A percentile compares a stretch with the other conserved stretches of the same genome.
Evolutionary conservation across 2,113 vertebrate species (phyloP).

Genomic region (Bufo gargarizans): DNA sequence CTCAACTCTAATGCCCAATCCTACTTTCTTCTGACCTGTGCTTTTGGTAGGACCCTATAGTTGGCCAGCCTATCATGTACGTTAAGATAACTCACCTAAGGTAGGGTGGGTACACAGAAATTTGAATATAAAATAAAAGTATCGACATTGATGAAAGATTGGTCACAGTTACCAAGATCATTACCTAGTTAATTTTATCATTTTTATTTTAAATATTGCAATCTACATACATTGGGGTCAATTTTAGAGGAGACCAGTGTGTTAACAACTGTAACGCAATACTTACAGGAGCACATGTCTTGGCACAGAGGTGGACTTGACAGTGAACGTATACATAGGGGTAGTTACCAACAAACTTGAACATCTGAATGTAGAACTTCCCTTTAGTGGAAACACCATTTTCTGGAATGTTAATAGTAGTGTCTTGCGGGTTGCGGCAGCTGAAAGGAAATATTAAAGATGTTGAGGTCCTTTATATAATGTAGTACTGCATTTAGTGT

Average conservation of each 20-base stretch:
- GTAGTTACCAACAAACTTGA: conserved; percentile 64
- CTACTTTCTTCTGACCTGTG: too few species aligned
- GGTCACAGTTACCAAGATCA: too few species aligned
- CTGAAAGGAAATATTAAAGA: not conserved
- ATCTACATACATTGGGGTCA: not conserved
- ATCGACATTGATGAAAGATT: too few species aligned
- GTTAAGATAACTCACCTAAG: too few species aligned
- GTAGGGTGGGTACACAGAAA: too few species aligned
- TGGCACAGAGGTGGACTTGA: conserved; percentile 61
- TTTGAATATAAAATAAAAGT: too few species aligned
- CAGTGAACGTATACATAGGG: conserved; percentile 65
- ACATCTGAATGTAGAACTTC: conserved; percentile 63
- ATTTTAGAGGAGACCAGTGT: not conserved
- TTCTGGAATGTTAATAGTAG: not conserved
- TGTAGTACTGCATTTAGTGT: not conserved
- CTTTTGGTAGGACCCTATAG: too few species aligned
- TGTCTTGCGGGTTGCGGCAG: not conserved
- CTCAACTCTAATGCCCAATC: too few species aligned
- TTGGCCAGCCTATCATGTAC: too few species aligned
- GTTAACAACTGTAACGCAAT: not conserved
- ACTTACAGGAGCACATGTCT: conserved; percentile 4
- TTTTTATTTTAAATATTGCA: too few species aligned
- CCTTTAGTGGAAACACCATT: conserved; percentile 62
- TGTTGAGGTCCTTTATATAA: not conserved
- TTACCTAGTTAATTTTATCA: too few species aligned